Evolutionary conservation across 2,113 vertebrate genomes (phyloP).

Genomic region (Rostratula benghalensis): DNA sequence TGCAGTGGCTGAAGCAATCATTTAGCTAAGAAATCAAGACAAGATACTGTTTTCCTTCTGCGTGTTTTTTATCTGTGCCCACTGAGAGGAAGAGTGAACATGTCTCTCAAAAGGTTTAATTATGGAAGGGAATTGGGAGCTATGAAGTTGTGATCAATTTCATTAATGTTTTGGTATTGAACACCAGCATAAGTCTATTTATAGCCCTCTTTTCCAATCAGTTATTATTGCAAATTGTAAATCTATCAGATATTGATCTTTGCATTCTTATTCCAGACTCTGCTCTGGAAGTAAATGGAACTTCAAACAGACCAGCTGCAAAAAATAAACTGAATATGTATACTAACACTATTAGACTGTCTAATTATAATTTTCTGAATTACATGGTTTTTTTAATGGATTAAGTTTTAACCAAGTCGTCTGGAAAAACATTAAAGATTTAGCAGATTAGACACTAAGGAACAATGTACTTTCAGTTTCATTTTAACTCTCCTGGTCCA

Average conservation of each 20-base stretch:
- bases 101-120: not conserved
- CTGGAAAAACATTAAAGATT: constrained; percentile 16
- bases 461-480: not conserved
- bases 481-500: not conserved
- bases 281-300: not conserved
- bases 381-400: not conserved
- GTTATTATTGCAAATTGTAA: not conserved
- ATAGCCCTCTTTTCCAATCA: not conserved
- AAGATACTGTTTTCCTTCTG: not conserved
- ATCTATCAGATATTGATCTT: not conserved
- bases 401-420: constrained; percentile 1
- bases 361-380: constrained; percentile 1
- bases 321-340: not conserved
- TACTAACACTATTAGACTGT: not conserved
- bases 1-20: not conserved
- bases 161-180: not conserved
- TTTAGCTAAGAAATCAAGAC: not conserved
- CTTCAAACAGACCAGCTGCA: not conserved
- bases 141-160: not conserved
- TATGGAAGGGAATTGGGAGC: not conserved
- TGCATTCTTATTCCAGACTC: not conserved
- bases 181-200: not conserved
- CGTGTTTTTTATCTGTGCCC: not conserved
- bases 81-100: not conserved
- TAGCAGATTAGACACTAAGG: constrained; percentile 14